Base-by-base conservation (phyloP, 2,888 invertebrate species). In the Oligia latruncula region DNA sequence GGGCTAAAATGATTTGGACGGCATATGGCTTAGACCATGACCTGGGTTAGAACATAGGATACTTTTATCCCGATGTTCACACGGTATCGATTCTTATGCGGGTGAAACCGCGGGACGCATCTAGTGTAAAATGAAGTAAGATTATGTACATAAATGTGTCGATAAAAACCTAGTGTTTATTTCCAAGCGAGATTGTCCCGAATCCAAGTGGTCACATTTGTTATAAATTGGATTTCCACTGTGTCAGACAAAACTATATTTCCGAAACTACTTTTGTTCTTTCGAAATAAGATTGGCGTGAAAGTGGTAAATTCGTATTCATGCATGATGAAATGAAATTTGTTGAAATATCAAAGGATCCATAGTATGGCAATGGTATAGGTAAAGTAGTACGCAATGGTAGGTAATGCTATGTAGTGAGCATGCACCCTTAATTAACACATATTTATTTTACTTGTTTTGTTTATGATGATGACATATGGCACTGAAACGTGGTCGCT, bases 141-240 rank as follows among this genome's bases (percentile, higher is more conserved):
- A 40, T 58, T 46, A 46, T 58, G n/a, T 29, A 20, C 2, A 20
- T 35, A 71, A 52, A 74, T 60, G 62, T 60, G n/a, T 20, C 23
- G 20, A 77, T 65, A 77, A 73, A 74, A 77, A 46, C 40, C 43
- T 2, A 15, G 60, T 83, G 35, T 87, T 84, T 87, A 81, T 84
- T 64, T 82, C 46, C 20, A 71, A 78, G 29, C 35, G 46, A 65
- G 72, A 84, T 84, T 73, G 78, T 79, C 71, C 75, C 73, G 78
- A 79, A 87, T 71, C 65, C 67, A 62, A 79, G 67, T 43, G 84
- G 84, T 82, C 80, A 82, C 79, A 84, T 85, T 85, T 83, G 87
- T 68, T 78, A 83, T 82, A 87, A 86, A 87, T 86, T 87, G 85
- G 87, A 87, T 87, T 82, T 77, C 85, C 76, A 84, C 77, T 78